Conservation (phyloP, 1,140 invertebrate species). For the Sesamia nonagrioides region DNA sequence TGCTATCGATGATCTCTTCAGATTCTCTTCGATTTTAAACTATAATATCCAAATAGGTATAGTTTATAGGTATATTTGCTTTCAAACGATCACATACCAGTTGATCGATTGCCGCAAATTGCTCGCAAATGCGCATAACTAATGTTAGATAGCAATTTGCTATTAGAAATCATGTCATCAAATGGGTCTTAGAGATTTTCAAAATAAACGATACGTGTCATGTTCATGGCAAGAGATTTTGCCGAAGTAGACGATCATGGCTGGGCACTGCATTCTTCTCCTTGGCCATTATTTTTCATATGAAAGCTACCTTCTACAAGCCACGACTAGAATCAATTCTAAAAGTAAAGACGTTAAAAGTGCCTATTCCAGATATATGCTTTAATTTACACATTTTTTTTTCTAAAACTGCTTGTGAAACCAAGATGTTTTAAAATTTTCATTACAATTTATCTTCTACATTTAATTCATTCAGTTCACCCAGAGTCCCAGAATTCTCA, state of each 20-base stretch:
- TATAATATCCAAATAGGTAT: not conserved
- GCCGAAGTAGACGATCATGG: too few species aligned
- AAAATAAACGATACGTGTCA: not conserved
- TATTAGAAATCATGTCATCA: slow-evolving; percentile 10
- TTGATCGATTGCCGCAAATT: slow-evolving; percentile 10
- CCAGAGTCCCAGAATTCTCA: not conserved
- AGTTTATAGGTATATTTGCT: not conserved
- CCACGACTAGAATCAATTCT: too few species aligned
- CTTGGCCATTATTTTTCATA: too few species aligned
- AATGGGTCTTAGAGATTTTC: not conserved
- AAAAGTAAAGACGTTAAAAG: too few species aligned
- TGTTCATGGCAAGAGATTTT: not conserved
- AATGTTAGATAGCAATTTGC: slow-evolving; percentile 1
- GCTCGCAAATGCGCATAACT: slow-evolving; percentile 6
- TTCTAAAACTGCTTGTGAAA: too few species aligned
- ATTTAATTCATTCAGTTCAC: not conserved
- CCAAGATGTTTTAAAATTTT: not conserved
- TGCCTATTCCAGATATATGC: too few species aligned
- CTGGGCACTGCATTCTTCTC: too few species aligned
- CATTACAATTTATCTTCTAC: not conserved
- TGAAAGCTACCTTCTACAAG: too few species aligned
- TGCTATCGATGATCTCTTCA: not conserved
- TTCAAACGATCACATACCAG: not conserved
- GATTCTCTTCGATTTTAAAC: not conserved
- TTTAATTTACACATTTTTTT: not conserved